Evolutionary conservation across 2,113 vertebrate species (phyloP).

Genomic region (Thamnophis sirtalis): DNA sequence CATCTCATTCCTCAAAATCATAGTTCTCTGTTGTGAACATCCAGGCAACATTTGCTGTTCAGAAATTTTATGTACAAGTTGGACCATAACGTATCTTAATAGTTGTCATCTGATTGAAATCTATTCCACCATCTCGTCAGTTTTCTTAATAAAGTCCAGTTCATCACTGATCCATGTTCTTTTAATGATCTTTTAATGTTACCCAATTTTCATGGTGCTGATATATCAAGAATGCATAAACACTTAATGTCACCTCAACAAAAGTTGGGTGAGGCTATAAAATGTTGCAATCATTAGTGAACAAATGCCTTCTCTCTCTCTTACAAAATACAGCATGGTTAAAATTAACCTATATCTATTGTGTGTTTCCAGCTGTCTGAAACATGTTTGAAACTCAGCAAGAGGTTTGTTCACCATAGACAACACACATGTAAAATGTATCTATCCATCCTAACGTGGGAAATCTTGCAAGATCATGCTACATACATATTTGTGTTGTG

Average conservation of each 20-base stretch:
- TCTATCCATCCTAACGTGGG: background rate
- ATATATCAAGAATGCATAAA: background rate
- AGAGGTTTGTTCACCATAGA: background rate
- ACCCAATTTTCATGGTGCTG: background rate
- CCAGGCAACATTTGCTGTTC: too few species aligned
- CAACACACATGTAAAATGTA: background rate
- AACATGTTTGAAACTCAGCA: background rate
- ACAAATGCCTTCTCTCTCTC: background rate
- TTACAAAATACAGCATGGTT: background rate
- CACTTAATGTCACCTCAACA: background rate
- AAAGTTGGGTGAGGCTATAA: background rate
- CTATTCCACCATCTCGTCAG: too few species aligned
- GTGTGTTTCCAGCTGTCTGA: background rate
- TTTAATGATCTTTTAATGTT: background rate
- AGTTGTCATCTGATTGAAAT: too few species aligned
- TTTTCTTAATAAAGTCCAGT: too few species aligned
- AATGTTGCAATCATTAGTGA: background rate
- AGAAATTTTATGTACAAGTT: too few species aligned
- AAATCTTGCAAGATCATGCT: background rate
- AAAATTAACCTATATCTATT: background rate
- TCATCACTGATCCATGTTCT: too few species aligned
- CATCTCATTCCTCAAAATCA: too few species aligned
- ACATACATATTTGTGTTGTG: background rate
- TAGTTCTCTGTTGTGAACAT: too few species aligned
- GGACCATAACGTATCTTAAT: too few species aligned